These are phyloP conservation scores for Carollia perspicillata DNA, from an alignment of 2,113 vertebrate genomes.

Conservation along the genomic window DNA sequence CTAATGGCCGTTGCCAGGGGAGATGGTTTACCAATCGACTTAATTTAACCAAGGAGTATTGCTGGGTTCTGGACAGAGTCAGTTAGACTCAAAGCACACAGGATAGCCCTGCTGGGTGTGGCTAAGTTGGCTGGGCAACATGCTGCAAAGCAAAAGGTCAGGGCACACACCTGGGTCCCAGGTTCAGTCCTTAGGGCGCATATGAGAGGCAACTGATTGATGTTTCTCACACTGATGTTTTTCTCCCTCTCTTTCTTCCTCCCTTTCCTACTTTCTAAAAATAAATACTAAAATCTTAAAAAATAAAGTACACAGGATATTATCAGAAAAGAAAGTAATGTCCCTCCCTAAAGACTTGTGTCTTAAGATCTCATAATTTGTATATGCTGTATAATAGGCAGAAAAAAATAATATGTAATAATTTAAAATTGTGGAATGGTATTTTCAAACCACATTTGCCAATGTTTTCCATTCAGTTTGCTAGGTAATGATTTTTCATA, in stretches of 20 bases:
- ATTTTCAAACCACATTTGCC: background rate
- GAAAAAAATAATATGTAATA: background rate
- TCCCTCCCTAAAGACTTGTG: background rate
- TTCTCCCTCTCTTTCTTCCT: too few relatives aligned
- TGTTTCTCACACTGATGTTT: too few relatives aligned
- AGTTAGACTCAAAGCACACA: background rate
- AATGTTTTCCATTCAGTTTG: background rate
- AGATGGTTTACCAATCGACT: background rate
- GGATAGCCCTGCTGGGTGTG: too few relatives aligned
- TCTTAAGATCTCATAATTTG: background rate
- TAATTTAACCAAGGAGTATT: background rate
- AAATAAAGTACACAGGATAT: background rate
- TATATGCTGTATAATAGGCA: background rate
- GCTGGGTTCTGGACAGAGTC: background rate
- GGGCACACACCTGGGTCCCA: too few relatives aligned
- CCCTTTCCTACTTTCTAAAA: too few relatives aligned
- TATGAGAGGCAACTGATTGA: background rate
- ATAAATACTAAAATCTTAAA: too few relatives aligned
- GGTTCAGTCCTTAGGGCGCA: background rate
- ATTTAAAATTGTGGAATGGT: background rate
- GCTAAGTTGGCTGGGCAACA: too few relatives aligned
- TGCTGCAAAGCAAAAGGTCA: too few relatives aligned
- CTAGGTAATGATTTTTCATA: background rate
- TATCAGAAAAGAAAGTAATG: background rate
- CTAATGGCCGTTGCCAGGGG: background rate